Evolutionary conservation across 2,113 vertebrate genomes (phyloP).

Genomic region (Melospiza melodia): DNA sequence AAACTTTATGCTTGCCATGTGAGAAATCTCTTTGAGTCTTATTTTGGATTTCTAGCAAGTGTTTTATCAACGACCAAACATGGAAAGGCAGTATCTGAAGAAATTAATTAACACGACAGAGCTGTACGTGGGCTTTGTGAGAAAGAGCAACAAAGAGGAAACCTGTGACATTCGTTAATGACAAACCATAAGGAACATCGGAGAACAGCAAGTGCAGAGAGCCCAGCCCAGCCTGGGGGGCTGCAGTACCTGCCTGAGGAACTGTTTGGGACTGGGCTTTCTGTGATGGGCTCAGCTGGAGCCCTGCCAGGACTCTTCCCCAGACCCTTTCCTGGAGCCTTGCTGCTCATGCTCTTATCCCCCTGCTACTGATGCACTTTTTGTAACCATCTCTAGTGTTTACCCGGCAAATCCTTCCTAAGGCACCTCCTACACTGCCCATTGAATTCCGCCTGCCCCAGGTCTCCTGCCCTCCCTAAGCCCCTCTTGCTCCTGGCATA

Average conservation of each 20-base stretch:
- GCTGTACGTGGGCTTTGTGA: background rate
- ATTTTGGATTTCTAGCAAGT: background rate
- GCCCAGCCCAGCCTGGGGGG: rapidly evolving
- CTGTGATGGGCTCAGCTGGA: background rate
- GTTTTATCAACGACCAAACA: background rate
- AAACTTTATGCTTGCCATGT: background rate
- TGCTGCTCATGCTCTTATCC: background rate
- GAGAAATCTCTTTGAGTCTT: background rate
- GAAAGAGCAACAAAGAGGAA: background rate
- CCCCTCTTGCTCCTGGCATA: background rate
- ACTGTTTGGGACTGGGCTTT: background rate
- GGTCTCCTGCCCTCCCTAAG: background rate
- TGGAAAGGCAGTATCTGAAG: background rate
- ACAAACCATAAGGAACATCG: background rate
- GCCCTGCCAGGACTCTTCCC: background rate
- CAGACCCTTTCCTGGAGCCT: background rate
- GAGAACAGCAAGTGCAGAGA: background rate
- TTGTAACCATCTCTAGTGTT: background rate
- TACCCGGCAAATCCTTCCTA: background rate
- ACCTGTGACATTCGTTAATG: background rate
- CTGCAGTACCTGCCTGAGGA: background rate
- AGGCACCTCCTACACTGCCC: background rate
- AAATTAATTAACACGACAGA: background rate
- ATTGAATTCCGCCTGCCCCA: background rate
- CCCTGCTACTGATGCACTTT: rapidly evolving